Conservation (phyloP, 2,797 vertebrate genomes). For the Aviceda cuculoides region DNA sequence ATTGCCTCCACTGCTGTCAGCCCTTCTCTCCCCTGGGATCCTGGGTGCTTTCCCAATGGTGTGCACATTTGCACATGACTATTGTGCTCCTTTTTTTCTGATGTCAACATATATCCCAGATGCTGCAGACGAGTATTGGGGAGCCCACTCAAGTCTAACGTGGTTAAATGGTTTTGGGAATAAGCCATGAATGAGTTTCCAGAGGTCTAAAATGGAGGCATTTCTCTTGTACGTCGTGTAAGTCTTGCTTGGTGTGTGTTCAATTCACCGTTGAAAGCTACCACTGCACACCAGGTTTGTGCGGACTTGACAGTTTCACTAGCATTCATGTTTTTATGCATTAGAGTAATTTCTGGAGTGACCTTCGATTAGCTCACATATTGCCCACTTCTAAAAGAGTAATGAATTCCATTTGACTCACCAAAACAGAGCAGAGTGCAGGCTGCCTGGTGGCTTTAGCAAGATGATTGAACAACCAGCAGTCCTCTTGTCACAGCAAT, state of each 20-base stretch:
- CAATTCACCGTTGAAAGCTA: neutral
- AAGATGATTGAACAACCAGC: neutral
- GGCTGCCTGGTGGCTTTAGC: neutral
- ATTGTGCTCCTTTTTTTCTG: neutral
- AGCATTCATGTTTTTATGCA: neutral
- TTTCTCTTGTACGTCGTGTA: accelerated
- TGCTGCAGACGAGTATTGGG: neutral
- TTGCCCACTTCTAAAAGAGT: neutral
- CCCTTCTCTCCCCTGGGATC: neutral
- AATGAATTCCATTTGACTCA: neutral
- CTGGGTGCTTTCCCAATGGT: neutral
- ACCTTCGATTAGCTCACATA: neutral
- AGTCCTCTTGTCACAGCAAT: neutral
- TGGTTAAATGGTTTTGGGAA: neutral
- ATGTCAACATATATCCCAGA: neutral
- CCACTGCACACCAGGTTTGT: neutral
- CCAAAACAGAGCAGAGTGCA: neutral
- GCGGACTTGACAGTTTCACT: neutral
- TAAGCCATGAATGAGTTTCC: accelerated
- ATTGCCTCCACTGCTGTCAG: neutral
- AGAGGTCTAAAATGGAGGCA: neutral
- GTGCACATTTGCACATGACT: accelerated
- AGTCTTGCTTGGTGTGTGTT: neutral
- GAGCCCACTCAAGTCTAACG: neutral
- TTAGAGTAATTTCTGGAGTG: neutral